Evolutionary conservation across 1,140 invertebrate species (phyloP), one percentile per base, ranked within the genome.

Genomic region (Heterodera carotae): DNA sequence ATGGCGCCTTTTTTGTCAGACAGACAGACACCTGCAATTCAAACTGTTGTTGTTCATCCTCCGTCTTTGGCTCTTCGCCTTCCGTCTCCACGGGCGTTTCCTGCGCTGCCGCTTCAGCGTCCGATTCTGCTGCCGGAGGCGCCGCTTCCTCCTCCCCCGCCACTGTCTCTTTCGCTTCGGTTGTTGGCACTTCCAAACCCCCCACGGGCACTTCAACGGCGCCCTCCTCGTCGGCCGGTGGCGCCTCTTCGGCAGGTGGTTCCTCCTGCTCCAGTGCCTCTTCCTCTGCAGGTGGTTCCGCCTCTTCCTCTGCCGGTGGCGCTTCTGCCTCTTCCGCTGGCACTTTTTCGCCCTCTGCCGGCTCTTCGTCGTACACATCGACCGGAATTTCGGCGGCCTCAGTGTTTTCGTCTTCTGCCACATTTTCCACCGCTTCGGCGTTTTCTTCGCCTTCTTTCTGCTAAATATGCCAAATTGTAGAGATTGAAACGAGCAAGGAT

Each of bases 361-460:
- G 27, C 36, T 66, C 79, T 43, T 60, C 78, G 15, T 82, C 80
- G 29, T 76, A 36, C 29, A 80, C 43, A 60, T 76, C 76, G 59
- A 82, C 75, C 48, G 80, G 81, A 69, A 82, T 82, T 29, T 82
- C 81, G 29, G 53, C 80, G 7, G 64, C 76, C 43, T 75, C 76
- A 25, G 77, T 76, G 18, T 71, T 71, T 31, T 83, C 75, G 15
- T 67, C 74, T n/a, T 83, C 60, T 36, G 80, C 75, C 62, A 29
- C 27, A 7, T 39, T 68, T 33, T 77, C 67, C 33, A 31, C 43
- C 48, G 43, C 66, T 56, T 76, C 75, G 27, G n/a, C 75, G 36
- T 71, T 69, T 12, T 31, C 75, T 27, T 36, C 34, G 10, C 67
- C 75, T 60, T 76, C 56, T 22, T 69, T 66, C 64, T 76, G 48